Base-by-base conservation (phyloP, 1,140 invertebrate species). In the Homarus americanus region DNA sequence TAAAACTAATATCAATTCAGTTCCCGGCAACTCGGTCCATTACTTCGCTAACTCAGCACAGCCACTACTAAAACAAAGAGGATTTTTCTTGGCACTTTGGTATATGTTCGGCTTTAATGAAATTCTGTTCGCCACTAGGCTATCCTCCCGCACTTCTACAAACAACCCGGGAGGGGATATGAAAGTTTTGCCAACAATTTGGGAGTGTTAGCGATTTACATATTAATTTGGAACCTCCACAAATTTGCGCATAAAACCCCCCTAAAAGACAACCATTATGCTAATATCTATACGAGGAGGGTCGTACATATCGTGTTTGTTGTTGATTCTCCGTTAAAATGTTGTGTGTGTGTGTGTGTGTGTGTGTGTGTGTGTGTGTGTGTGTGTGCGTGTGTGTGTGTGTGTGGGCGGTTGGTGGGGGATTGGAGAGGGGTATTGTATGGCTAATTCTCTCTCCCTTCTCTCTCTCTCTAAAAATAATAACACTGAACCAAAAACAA, bases 1-100 rank as follows among this genome's bases (percentile, higher is more conserved):
- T 9, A 28, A 69, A 32, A 69, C n/a, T 69, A 69, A 69, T 32
- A 69, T 32, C 28, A 69, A 69, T 69, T 32, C 63, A 17, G 9
- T 34, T 69, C 63, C 32, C 32, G 63, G 63, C 63, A 69, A 24
- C 17, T 2, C 63, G 63, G n/a, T 69, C n/a, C 63, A 69, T 69
- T 69, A 69, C 63, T 69, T 69, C 9, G 63, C 63, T 32, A 69
- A 69, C n/a, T 69, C 28, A 32, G 9, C 63, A 69, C n/a, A n/a
- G n/a, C 24, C 28, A 0, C 63, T 69, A 69, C 63, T 69, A 69
- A 69, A 69, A 69, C 63, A 69, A 32, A 32, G 24, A 24, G 63
- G 63, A 69, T 69, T 69, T 69, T 69, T 69, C 63, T 69, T 69
- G 63, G 63, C 63, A 69, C 63, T 69, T 69, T 69, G n/a, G 17